These are phyloP conservation scores for Craseonycteris thonglongyai DNA, from an alignment of 2,113 vertebrate species.

Conservation along the genomic window DNA sequence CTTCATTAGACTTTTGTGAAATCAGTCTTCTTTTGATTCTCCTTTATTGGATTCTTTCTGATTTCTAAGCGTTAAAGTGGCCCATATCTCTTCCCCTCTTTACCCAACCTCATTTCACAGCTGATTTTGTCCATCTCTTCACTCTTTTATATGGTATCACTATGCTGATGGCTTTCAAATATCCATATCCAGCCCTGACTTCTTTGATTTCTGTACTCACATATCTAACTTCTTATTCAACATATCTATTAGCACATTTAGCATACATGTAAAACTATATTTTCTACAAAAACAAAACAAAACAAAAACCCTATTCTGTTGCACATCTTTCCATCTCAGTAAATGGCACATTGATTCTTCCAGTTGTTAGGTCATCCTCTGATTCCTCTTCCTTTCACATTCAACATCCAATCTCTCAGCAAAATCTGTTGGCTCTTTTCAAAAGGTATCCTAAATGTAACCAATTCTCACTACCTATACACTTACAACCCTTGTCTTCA, in stretches of 20 bases:
- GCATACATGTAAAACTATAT: neutral
- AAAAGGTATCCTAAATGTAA: neutral
- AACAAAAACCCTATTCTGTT: neutral
- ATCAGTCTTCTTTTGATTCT: neutral
- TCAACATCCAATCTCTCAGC: neutral
- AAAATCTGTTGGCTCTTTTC: neutral
- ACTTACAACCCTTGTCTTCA: neutral
- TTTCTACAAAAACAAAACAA: too few relatives aligned
- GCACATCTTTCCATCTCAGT: neutral
- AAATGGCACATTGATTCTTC: neutral
- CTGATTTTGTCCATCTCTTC: neutral
- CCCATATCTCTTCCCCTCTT: neutral
- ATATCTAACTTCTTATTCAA: neutral
- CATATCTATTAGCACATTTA: neutral
- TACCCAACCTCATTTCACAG: neutral
- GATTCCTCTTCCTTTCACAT: neutral
- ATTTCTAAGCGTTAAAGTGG: neutral
- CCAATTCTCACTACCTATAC: neutral
- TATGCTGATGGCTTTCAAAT: neutral
- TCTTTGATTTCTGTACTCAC: neutral
- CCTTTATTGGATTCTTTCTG: neutral
- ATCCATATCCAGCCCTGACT: neutral
- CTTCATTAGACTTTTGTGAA: neutral
- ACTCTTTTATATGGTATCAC: neutral
- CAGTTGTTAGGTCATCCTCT: neutral